A percentile compares a stretch with the other conserved stretches of the same genome.
Conservation (phyloP, 92 coral and sea anemone genomes). For the Desmophyllum pertusum region DNA sequence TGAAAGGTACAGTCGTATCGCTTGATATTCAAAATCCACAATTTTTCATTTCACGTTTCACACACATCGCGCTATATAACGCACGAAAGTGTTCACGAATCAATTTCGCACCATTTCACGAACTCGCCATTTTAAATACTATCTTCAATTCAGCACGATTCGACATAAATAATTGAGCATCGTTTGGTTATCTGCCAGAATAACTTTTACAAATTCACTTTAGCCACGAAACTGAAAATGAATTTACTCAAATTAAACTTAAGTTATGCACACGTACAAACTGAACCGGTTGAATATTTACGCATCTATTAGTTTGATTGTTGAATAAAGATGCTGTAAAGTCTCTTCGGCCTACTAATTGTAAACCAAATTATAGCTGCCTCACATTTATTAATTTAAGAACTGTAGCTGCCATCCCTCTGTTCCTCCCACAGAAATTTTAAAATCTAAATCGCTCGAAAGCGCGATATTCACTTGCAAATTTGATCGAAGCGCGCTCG, state of each 20-base stretch:
- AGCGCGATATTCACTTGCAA: too few species aligned
- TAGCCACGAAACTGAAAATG: not conserved
- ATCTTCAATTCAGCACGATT: not conserved
- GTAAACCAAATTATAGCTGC: not conserved
- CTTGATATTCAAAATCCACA: not conserved
- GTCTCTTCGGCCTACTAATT: not conserved
- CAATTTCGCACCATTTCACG: not conserved
- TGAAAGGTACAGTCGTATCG: too few species aligned
- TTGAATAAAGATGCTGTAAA: too few species aligned
- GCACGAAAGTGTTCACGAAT: not conserved
- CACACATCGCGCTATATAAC: not conserved
- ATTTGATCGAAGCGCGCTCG: not conserved
- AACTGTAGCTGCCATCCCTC: not conserved
- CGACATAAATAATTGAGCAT: conserved; percentile 3
- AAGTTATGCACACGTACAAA: not conserved
- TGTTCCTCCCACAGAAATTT: not conserved
- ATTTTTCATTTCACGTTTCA: not conserved
- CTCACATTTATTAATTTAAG: not conserved
- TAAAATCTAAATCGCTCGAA: not conserved
- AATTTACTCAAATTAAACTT: not conserved
- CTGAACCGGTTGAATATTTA: not conserved
- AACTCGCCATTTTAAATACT: conserved; percentile 1
- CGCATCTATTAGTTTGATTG: not conserved
- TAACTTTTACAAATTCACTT: not conserved
- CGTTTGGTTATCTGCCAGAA: not conserved